Base-by-base conservation (phyloP, 1,140 invertebrate genomes). In the Galleria mellonella region DNA sequence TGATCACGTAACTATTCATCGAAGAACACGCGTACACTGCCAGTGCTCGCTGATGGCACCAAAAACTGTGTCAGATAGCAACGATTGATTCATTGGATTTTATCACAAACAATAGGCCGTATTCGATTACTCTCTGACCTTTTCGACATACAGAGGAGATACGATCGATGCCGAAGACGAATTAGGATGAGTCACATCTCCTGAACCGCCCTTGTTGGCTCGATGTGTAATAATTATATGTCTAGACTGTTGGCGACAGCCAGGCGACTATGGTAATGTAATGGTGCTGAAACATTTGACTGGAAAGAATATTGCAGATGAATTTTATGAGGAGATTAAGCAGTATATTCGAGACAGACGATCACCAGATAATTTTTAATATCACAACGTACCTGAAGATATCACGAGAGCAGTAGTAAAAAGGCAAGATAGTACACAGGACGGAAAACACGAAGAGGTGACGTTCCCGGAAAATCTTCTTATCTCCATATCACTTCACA, bases 401-500 rank as follows among this genome's bases (percentile, higher is more conserved):
- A 55, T 51, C 47, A 55, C 51, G 55, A 73, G 60, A 66, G 64
- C 63, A 63, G 65, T 63, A 67, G 35, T 62, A 68, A 77, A 66
- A 23, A 23, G 17, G 59, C 61, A 62, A 76, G 62, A 69, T 48
- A 62, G 55, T 66, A 62, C 61, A 66, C 55, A 77, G 79, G 72
- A 79, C 76, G 74, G 79, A 72, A 77, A 69, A 69, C 65, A 69
- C 73, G 73, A 72, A 70, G 61, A 67, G 63, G 58, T 62, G 64
- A 73, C 60, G 65, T 62, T 73, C 60, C 56, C 55, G 51, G 71
- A 69, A 62, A 65, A 62, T 58, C 50, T 67, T 55, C 66, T 72
- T 73, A 74, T 81, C 73, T 79, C 79, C 79, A 83, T 82, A 72
- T 82, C 79, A 83, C 67, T 73, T 68, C 53, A 71, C 59, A 51